These are phyloP conservation scores for Pseudochromis fuscus DNA, from an alignment of 2,797 vertebrate species.

Conservation along the genomic window DNA sequence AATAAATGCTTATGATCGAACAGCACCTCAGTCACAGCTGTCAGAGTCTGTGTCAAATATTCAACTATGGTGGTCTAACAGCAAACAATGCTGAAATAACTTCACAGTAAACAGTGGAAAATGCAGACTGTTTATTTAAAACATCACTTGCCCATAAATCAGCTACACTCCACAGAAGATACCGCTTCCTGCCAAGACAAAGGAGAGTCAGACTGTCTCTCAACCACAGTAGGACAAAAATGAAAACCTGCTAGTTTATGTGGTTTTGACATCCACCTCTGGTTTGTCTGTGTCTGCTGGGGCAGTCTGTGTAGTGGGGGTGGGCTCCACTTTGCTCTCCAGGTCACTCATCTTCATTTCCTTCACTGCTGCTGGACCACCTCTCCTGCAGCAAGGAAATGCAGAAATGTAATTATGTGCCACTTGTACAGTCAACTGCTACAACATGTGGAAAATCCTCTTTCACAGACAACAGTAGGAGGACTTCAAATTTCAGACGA, in stretches of 20 bases:
- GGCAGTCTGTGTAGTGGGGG: slow-evolving; percentile 8
- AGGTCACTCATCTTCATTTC: slow-evolving; percentile 76
- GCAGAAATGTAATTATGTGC: background rate
- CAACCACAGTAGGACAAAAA: slow-evolving; percentile 3
- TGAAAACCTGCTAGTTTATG: background rate
- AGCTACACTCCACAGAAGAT: slow-evolving; percentile 51
- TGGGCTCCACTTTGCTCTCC: slow-evolving; percentile 51
- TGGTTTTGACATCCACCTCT: slow-evolving; percentile 64
- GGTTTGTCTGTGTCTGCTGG: slow-evolving; percentile 46
- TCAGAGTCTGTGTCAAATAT: background rate
- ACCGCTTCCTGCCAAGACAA: slow-evolving; percentile 64
- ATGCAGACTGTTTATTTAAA: slow-evolving; percentile 76
- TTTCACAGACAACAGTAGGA: background rate
- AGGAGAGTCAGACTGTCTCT: slow-evolving; percentile 5
- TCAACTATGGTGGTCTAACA: background rate
- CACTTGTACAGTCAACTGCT: background rate
- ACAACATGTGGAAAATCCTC: background rate
- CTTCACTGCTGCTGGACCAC: slow-evolving; percentile 34
- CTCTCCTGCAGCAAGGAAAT: slow-evolving; percentile 51
- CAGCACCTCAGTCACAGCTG: background rate
- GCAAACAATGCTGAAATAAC: slow-evolving; percentile 42
- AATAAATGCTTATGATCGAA: no score
- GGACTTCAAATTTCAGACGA: background rate
- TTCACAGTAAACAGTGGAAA: slow-evolving; percentile 50
- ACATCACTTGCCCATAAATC: slow-evolving; percentile 17